Conservation (phyloP, 2,113 vertebrate genomes). For the Benthochromis sp. region DNA sequence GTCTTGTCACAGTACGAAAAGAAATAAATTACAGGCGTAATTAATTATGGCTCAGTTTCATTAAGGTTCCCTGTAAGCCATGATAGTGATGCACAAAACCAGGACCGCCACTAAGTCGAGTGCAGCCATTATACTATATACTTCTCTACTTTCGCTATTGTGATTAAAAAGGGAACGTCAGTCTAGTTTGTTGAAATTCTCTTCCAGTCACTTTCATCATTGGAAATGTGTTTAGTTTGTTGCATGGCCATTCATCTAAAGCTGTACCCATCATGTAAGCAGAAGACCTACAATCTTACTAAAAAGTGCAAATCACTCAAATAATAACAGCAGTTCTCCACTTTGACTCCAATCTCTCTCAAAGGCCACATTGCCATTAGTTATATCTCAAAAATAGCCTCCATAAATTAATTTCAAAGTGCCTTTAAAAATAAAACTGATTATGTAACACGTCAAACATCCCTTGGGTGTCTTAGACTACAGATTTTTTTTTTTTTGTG, state of each 20-base stretch:
- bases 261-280: not conserved
- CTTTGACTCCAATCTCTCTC: not conserved
- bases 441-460: slow-evolving; percentile 19
- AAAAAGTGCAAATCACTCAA: not conserved
- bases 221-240: not conserved
- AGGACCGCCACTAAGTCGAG: not conserved
- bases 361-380: not conserved
- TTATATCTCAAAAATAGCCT: not conserved
- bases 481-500: not conserved
- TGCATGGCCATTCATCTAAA: not conserved
- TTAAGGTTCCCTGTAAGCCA: not conserved
- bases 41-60: not conserved
- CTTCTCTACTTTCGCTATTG: not conserved
- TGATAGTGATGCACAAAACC: not conserved
- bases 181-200: not conserved
- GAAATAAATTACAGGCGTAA: not conserved
- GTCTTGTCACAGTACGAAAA: not conserved
- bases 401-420: not conserved
- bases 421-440: slow-evolving; percentile 12
- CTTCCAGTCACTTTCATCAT: not conserved
- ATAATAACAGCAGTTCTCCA: not conserved
- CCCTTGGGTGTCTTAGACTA: not conserved
- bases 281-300: not conserved
- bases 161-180: not conserved
- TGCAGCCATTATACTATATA: not conserved